Evolutionary conservation across 1,140 invertebrate genomes (phyloP).

Genomic region (Cryptotermes secundus): DNA sequence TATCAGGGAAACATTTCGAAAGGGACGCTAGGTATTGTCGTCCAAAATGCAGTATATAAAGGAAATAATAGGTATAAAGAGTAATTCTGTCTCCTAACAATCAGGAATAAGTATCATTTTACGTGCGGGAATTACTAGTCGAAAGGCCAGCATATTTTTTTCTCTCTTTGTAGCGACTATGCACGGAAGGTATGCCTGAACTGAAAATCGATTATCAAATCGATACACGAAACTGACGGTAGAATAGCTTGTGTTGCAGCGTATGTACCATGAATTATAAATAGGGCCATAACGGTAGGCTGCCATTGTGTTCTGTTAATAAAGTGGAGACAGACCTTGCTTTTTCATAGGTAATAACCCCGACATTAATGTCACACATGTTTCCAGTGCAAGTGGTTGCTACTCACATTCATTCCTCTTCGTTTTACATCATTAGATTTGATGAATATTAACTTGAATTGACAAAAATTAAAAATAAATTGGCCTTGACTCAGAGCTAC

Average conservation of each 20-base stretch:
- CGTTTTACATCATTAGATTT: no score
- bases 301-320: neutral
- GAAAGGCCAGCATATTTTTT: neutral
- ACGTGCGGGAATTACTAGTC: neutral
- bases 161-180: neutral
- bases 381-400: neutral
- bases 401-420: no score
- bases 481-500: no score
- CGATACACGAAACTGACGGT: neutral
- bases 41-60: no score
- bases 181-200: neutral
- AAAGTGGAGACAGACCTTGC: neutral
- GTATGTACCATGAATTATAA: neutral
- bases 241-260: neutral
- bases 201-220: slow-evolving; percentile 7
- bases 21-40: no score
- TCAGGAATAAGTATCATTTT: neutral
- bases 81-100: no score
- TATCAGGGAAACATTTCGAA: no score
- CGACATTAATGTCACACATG: neutral
- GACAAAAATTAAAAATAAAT: no score
- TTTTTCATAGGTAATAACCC: neutral
- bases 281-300: neutral
- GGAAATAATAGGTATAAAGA: no score
- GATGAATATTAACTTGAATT: no score